Evolutionary conservation across 2,888 invertebrate species (phyloP).

Genomic region (Erannis defoliaria): DNA sequence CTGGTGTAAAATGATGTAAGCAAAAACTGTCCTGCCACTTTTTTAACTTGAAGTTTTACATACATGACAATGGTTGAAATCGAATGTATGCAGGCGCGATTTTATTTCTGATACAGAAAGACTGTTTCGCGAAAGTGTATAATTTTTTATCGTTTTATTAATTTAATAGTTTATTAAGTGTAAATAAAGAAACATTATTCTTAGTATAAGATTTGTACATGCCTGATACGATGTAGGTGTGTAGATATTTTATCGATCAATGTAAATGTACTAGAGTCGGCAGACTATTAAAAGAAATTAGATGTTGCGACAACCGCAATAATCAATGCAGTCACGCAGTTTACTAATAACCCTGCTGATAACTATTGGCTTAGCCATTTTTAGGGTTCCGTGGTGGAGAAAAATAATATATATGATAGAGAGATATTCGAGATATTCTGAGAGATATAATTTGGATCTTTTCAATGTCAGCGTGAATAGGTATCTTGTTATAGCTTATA

Average conservation of each 20-base stretch:
- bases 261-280: constrained; percentile 1
- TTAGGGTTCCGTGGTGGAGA: too few relatives aligned
- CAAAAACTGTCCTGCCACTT: too few relatives aligned
- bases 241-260: constrained; percentile 24
- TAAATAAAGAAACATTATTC: not conserved
- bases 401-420: too few relatives aligned
- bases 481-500: too few relatives aligned
- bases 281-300: too few relatives aligned
- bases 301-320: too few relatives aligned
- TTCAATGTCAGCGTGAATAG: too few relatives aligned
- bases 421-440: too few relatives aligned
- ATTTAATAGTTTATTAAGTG: not conserved
- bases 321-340: too few relatives aligned
- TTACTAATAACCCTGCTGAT: too few relatives aligned
- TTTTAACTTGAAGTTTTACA: too few relatives aligned
- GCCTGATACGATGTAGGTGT: not conserved
- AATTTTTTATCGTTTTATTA: not conserved
- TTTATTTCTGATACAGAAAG: not conserved
- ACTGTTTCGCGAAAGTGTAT: not conserved
- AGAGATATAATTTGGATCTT: too few relatives aligned
- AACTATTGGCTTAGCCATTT: constrained; percentile 36
- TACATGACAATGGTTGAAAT: not conserved
- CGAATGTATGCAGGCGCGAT: not conserved
- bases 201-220: not conserved
- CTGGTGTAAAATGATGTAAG: not conserved